Base-by-base conservation (phyloP, 2,113 vertebrate species). In the Proterorhinus semilunaris region DNA sequence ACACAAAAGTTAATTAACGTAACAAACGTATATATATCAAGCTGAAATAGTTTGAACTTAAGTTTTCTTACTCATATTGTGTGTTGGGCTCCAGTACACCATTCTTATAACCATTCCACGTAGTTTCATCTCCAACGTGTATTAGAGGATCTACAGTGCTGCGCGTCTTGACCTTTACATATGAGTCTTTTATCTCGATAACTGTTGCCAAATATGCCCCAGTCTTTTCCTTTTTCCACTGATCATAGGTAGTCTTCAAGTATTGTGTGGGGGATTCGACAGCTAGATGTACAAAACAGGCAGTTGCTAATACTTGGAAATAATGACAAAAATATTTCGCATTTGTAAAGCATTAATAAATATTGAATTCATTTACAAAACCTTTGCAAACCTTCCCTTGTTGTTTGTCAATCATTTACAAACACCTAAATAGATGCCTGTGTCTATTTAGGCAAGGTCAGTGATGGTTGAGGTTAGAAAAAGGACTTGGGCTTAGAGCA, bases 131-230 rank as follows among this genome's bases (percentile, higher is more conserved):
- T 70, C 91, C 91, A 5, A 92, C 12, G 0, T 0, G 0, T 7
- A 91, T 47, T 2, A 0, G 9, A 10, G 1, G 0, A 8, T 0
- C 2, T 0, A 6, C 0, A 6, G 0, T 15, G 17, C 65, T 80
- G 6, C 62, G 81, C 0, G 12, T 6, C 1, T n/a, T 8, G 3
- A 0, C 7, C 10, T 0, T 69, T 0, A 64, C 0, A 17, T 0
- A 11, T 42, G 10, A 2, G 10, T 42, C 11, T 27, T 1, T 36
- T 36, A 42, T 6, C 10, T 8, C 7, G 11, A 42, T 49, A 15
- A 91, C 43, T 36, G 82, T 84, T 54, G 91, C 84, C 68, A 93
- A 70, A 74, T 91, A 93, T 0, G 36, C 66, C 2, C 0, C 0
- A 6, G 47, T 62, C 0, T 13, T 0, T 1, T 5, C 0, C 0